These are phyloP conservation scores for Lamellibrachia satsuma DNA, from an alignment of 2,888 invertebrate species.

Conservation along the genomic window DNA sequence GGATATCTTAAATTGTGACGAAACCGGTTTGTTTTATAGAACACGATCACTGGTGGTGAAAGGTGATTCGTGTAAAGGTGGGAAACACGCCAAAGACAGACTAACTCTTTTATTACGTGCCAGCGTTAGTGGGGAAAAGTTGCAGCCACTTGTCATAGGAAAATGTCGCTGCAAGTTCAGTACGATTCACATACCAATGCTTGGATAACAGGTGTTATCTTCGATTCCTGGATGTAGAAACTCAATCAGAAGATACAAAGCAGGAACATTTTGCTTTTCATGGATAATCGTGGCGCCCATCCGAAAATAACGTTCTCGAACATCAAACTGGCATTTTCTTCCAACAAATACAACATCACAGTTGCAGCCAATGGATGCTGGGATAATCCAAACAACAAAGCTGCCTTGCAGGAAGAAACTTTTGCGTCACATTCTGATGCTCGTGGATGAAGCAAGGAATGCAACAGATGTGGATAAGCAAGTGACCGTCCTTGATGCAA, in stretches of 20 bases:
- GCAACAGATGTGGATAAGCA: background rate
- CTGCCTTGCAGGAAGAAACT: background rate
- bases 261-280: background rate
- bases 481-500: background rate
- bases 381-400: background rate
- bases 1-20: background rate
- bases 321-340: background rate
- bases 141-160: background rate
- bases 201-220: background rate
- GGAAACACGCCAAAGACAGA: too few relatives aligned
- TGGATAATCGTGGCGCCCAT: background rate
- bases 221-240: background rate
- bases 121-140: background rate
- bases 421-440: background rate
- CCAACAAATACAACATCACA: background rate
- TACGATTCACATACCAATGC: background rate
- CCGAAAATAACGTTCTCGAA: background rate
- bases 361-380: background rate
- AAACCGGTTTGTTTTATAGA: background rate
- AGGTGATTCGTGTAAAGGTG: too few relatives aligned
- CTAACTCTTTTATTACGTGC: background rate
- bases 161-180: background rate
- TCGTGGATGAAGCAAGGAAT: background rate
- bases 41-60: background rate
- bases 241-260: background rate